phyloP scores from a whole-genome alignment of 2,888 invertebrate genomes.

The Rotaria magnacalcarata region DNA sequence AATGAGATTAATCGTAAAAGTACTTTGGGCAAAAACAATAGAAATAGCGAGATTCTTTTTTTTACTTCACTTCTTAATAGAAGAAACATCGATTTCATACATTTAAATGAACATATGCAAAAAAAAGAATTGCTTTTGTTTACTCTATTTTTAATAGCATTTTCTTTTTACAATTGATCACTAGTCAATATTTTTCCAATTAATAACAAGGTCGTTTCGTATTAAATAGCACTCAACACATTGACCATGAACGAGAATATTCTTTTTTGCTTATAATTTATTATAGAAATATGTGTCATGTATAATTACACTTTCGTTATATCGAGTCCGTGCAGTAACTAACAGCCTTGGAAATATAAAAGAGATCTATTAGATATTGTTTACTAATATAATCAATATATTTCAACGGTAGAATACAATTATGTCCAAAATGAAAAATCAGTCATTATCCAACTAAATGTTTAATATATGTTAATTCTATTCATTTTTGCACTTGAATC shows the following conservation, averaged over 20 bases:
- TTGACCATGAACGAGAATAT: background rate
- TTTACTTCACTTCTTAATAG: background rate
- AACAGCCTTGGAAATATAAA: background rate
- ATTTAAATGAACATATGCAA: background rate
- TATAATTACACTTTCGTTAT: background rate
- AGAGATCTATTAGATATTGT: too few relatives aligned
- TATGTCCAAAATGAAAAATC: background rate
- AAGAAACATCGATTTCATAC: background rate
- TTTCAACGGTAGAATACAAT: background rate
- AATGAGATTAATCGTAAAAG: background rate
- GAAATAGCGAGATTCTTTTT: too few relatives aligned
- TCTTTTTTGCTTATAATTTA: background rate
- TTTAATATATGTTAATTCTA: background rate
- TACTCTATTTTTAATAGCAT: background rate
- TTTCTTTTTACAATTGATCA: background rate
- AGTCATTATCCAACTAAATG: background rate
- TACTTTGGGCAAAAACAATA: background rate
- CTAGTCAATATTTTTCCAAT: conserved; percentile 18
- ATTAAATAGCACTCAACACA: background rate
- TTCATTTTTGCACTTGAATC: background rate
- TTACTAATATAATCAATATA: background rate
- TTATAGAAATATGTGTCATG: background rate
- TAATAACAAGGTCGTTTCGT: background rate
- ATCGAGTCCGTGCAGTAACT: background rate
- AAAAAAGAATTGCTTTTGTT: background rate